Conservation (phyloP, 2,888 invertebrate genomes). For the Nephrotoma flavescens region DNA sequence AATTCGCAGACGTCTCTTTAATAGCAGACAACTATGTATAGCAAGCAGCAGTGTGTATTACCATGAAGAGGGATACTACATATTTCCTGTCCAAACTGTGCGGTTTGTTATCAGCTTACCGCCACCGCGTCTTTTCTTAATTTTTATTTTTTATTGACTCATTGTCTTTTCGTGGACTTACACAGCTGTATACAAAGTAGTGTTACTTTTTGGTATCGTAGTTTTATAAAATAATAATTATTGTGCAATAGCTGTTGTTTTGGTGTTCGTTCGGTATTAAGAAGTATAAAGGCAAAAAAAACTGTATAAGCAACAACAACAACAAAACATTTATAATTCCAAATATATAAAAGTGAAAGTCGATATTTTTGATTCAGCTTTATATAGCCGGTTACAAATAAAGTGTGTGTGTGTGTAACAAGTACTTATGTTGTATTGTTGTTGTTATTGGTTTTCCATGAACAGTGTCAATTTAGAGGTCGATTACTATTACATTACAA, state of each 20-base stretch:
- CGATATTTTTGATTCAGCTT: neutral
- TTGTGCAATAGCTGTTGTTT: neutral
- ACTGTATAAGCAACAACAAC: neutral
- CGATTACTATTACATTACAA: neutral
- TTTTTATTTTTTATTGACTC: neutral
- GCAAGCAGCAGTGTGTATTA: neutral
- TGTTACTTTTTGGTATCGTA: neutral
- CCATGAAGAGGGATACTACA: neutral
- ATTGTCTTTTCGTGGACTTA: neutral
- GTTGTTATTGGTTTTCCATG: neutral
- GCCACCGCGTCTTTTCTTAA: neutral
- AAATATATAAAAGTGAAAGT: neutral
- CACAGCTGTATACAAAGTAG: neutral
- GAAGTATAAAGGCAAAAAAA: neutral
- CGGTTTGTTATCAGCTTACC: neutral
- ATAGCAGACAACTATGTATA: too few relatives aligned
- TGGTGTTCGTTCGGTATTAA: neutral
- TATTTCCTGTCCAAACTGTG: neutral
- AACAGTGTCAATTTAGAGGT: neutral
- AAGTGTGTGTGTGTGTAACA: neutral
- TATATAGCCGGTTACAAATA: neutral
- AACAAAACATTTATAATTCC: neutral
- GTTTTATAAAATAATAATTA: neutral
- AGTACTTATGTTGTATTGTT: neutral
- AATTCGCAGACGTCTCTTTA: too few relatives aligned